These are phyloP conservation scores for Tiaroga cobitis DNA, from an alignment of 2,797 vertebrate species.

Conservation along the genomic window DNA sequence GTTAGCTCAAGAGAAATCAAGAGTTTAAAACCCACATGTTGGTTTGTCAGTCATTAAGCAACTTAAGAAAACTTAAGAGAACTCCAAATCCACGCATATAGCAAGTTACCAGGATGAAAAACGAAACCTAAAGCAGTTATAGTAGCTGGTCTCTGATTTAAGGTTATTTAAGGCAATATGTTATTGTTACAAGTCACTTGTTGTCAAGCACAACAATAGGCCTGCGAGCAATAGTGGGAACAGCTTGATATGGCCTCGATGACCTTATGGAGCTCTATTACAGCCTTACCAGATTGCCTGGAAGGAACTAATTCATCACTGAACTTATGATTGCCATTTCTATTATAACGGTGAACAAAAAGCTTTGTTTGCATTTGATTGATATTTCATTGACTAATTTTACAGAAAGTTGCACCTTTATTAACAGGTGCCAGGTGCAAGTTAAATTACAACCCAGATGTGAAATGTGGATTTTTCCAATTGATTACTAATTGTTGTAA, in stretches of 20 bases:
- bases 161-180: background rate
- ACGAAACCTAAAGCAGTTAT: background rate
- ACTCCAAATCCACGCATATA: background rate
- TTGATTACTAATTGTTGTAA: background rate
- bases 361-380: conserved; percentile 6
- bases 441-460: background rate
- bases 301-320: conserved; percentile 77
- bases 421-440: background rate
- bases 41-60: background rate
- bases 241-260: conserved; percentile 54
- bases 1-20: background rate
- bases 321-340: conserved; percentile 57
- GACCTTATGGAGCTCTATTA: conserved; percentile 64
- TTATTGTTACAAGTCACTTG: conserved; percentile 10
- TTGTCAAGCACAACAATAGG: conserved; percentile 17
- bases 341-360: conserved; percentile 9
- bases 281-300: conserved; percentile 65
- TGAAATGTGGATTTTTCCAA: background rate
- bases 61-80: background rate
- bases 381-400: background rate
- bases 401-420: background rate
- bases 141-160: background rate
- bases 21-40: background rate
- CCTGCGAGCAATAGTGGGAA: background rate
- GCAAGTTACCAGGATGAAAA: background rate